Conservation (phyloP, 2,888 invertebrate genomes). For the Syrista parreyssii region DNA sequence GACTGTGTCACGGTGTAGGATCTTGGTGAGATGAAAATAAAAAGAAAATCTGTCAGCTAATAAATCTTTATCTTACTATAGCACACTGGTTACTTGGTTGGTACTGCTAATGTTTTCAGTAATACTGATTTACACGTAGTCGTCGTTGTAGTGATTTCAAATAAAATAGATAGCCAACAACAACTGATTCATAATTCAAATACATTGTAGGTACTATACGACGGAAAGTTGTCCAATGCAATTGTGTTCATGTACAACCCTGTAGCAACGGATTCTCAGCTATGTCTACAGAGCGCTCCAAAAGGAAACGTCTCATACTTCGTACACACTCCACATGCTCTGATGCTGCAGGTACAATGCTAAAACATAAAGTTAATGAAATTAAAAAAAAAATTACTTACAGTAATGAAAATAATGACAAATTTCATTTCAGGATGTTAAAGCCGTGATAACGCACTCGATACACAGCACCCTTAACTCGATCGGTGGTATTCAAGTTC, state of each 20-base stretch:
- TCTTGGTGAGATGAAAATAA: neutral
- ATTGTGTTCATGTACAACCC: slow-evolving; percentile 99
- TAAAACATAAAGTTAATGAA: neutral
- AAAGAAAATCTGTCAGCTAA: neutral
- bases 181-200: neutral
- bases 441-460: slow-evolving; percentile 98
- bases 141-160: neutral
- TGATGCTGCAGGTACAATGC: slow-evolving; percentile 91
- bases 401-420: neutral
- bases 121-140: neutral
- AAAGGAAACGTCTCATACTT: slow-evolving; percentile 98
- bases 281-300: slow-evolving; percentile 97
- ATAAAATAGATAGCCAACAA: neutral
- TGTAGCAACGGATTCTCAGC: slow-evolving; percentile 98
- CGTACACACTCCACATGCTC: slow-evolving; percentile 98
- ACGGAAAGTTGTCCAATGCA: slow-evolving; percentile 95
- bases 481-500: slow-evolving; percentile 97
- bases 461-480: slow-evolving; percentile 99
- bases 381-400: neutral
- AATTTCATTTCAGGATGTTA: slow-evolving; percentile 83
- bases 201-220: slow-evolving; percentile 89
- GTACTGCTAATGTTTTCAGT: neutral
- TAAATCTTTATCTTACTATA: neutral
- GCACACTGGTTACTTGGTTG: neutral
- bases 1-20: neutral